Evolutionary conservation across 2,113 vertebrate genomes (phyloP).

Genomic region (Psittacula cyanocephala): DNA sequence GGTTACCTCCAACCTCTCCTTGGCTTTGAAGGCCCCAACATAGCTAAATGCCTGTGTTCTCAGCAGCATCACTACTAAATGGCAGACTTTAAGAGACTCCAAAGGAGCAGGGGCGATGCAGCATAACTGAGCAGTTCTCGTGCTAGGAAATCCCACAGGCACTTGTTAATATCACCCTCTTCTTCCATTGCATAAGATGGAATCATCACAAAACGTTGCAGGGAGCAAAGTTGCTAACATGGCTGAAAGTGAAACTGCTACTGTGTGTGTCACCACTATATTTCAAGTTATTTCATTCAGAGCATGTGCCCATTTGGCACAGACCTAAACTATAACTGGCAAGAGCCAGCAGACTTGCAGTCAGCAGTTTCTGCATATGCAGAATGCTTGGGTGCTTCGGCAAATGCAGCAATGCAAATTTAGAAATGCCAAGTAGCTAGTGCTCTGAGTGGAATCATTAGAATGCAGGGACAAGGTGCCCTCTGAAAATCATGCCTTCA

Average conservation of each 20-base stretch:
- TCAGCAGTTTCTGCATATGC: background rate
- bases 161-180: background rate
- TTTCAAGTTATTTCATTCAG: background rate
- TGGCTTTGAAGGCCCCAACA: background rate
- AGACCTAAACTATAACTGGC: background rate
- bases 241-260: background rate
- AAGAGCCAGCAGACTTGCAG: background rate
- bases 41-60: background rate
- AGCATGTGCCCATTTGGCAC: background rate
- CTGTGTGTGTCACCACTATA: background rate
- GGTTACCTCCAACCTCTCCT: background rate
- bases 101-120: background rate
- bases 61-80: background rate
- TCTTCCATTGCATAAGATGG: background rate
- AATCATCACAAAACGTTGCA: background rate
- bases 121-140: background rate
- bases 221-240: background rate
- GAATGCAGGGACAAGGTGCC: background rate
- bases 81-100: background rate
- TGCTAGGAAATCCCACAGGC: background rate
- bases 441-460: background rate
- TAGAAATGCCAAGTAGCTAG: background rate
- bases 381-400: background rate
- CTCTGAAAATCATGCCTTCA: background rate
- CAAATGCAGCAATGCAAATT: background rate